Conservation (phyloP, 2,113 vertebrate species). For the Elephas maximus region DNA sequence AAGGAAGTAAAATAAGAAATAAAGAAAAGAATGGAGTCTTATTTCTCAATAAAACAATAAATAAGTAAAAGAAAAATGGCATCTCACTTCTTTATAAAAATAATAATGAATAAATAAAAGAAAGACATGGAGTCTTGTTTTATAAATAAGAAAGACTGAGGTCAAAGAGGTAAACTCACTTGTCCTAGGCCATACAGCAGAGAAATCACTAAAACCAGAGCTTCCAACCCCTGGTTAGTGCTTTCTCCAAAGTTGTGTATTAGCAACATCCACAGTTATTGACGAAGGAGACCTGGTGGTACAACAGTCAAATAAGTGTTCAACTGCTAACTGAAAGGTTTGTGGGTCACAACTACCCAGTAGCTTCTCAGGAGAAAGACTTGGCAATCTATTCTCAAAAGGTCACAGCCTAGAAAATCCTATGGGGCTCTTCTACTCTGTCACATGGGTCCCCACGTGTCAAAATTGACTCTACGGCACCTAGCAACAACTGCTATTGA, state of each 20-base stretch:
- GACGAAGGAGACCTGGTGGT: not conserved
- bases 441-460: not conserved
- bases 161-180: not conserved
- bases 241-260: not conserved
- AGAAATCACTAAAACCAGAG: not conserved
- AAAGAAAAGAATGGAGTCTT: not conserved
- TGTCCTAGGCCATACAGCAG: not conserved
- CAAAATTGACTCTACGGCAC: not conserved
- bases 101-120: not conserved
- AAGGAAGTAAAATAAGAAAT: not conserved
- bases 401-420: not conserved
- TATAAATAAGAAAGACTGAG: not conserved
- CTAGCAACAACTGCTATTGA: not conserved
- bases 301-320: not conserved
- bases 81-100: not conserved
- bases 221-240: not conserved
- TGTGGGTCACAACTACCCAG: not conserved
- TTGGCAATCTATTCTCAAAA: not conserved
- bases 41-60: not conserved
- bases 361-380: no score
- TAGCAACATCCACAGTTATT: not conserved
- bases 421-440: not conserved
- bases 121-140: not conserved
- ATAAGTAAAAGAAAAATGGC: not conserved
- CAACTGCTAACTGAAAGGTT: not conserved